Evolutionary conservation across 2,797 vertebrate species (phyloP).

Genomic region (Brachymystax lenok): DNA sequence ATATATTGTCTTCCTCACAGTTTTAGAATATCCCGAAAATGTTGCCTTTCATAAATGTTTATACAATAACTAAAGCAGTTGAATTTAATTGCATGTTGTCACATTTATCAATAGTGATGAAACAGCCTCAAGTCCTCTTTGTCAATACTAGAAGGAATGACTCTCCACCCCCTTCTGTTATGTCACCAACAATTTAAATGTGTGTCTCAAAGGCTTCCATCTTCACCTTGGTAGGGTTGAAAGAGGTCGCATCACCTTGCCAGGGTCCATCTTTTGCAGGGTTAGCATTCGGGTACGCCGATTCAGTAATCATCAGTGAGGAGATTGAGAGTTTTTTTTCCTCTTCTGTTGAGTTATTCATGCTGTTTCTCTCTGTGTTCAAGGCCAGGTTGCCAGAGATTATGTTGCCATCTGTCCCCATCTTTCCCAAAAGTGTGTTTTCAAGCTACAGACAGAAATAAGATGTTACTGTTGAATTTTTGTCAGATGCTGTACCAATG

Average conservation of each 20-base stretch:
- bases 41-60: neutral
- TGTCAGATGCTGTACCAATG: neutral
- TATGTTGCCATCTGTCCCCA: slow-evolving; percentile 19
- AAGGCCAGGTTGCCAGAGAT: slow-evolving; percentile 19
- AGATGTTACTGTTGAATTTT: slow-evolving; percentile 17
- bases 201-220: slow-evolving; percentile 54
- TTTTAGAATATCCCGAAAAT: neutral
- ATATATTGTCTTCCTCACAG: neutral
- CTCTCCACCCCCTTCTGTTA: too few species aligned
- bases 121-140: neutral
- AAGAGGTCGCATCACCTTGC: slow-evolving; percentile 22
- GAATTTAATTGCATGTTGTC: neutral
- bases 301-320: slow-evolving; percentile 62
- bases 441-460: slow-evolving; percentile 55
- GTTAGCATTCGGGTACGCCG: slow-evolving; percentile 35
- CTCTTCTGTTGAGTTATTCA: slow-evolving; percentile 19
- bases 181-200: slow-evolving; percentile 49
- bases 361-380: slow-evolving; percentile 17
- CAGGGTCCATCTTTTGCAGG: slow-evolving; percentile 26
- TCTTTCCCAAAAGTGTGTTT: neutral
- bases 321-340: slow-evolving; percentile 34
- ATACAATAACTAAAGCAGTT: neutral
- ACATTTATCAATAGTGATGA: neutral
- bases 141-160: neutral
- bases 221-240: slow-evolving; percentile 29